phyloP scores from a whole-genome alignment of 2,797 vertebrate species.

The Darevskia nairensis region DNA sequence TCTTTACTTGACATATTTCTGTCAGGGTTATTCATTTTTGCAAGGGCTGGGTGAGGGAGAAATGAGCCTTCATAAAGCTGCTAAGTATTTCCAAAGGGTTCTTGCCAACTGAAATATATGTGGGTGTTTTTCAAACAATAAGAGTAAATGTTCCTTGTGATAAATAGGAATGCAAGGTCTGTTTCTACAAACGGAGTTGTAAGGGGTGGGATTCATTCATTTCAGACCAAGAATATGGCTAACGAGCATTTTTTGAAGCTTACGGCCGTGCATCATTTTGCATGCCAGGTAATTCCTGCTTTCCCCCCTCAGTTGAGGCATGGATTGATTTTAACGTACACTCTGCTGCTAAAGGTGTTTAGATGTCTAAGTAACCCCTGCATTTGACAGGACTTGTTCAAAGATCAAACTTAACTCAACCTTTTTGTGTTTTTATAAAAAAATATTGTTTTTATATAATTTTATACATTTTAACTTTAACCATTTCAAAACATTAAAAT shows the following conservation, averaged over 20 bases:
- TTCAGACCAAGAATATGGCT: background rate
- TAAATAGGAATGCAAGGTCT: background rate
- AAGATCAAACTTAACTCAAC: too few relatives aligned
- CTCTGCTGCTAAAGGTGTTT: slow-evolving; percentile 28
- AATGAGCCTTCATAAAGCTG: background rate
- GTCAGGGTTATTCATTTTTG: slow-evolving; percentile 39
- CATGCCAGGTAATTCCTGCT: background rate
- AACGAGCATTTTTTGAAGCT: background rate
- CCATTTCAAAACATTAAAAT: too few relatives aligned
- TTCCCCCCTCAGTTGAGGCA: slow-evolving; percentile 2
- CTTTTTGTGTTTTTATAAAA: too few relatives aligned
- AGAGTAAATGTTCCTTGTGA: background rate
- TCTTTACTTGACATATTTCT: slow-evolving; percentile 29
- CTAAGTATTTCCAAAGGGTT: slow-evolving; percentile 4
- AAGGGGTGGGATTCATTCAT: background rate
- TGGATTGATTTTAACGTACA: slow-evolving; percentile 40
- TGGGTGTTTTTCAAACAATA: background rate
- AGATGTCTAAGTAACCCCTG: slow-evolving; percentile 14
- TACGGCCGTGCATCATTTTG: background rate
- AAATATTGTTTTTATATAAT: too few relatives aligned
- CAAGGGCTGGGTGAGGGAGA: too few relatives aligned
- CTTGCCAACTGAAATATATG: background rate
- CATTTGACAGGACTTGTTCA: slow-evolving; percentile 10
- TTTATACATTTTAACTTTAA: too few relatives aligned
- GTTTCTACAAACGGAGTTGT: too few relatives aligned